Percentiles rank a stretch among this genome's conserved stretches.
Evolutionary conservation across 2,113 vertebrate genomes (phyloP).

Genomic region (Dipodomys stephensi): DNA sequence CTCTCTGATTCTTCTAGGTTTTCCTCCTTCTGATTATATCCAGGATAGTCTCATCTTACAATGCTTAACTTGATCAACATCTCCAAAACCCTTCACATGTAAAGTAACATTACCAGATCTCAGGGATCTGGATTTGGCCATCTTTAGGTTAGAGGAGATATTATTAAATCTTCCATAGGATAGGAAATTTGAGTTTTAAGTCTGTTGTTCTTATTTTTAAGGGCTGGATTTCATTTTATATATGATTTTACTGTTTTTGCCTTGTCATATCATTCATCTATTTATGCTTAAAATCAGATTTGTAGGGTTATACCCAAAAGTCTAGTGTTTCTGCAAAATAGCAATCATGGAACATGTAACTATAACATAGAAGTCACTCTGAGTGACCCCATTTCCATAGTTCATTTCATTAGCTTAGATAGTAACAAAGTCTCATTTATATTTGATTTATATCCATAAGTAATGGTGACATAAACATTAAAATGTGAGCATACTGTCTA

Average conservation of each 20-base stretch:
- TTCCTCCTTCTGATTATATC: neutral
- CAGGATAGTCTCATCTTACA: neutral
- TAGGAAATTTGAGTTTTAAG: neutral
- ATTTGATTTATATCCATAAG: neutral
- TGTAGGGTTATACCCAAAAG: constrained; percentile 7
- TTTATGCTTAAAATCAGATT: constrained; percentile 39
- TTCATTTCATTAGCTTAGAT: neutral
- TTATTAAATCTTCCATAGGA: neutral
- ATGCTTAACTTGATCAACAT: neutral
- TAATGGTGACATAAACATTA: neutral
- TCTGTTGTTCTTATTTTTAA: neutral
- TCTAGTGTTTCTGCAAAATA: constrained; percentile 23
- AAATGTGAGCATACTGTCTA: constrained; percentile 10
- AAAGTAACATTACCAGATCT: neutral
- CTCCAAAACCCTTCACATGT: neutral
- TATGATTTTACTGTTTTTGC: constrained; percentile 24
- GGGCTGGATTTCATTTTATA: constrained; percentile 26
- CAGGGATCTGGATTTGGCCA: neutral
- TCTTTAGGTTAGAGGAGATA: neutral
- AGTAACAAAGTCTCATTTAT: neutral
- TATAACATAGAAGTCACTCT: constrained; percentile 4
- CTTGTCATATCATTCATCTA: neutral
- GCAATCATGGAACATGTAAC: neutral
- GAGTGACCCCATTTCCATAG: constrained; percentile 8
- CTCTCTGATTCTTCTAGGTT: neutral